phyloP scores from a whole-genome alignment of 1,140 invertebrate genomes.

The Episyrphus balteatus region DNA sequence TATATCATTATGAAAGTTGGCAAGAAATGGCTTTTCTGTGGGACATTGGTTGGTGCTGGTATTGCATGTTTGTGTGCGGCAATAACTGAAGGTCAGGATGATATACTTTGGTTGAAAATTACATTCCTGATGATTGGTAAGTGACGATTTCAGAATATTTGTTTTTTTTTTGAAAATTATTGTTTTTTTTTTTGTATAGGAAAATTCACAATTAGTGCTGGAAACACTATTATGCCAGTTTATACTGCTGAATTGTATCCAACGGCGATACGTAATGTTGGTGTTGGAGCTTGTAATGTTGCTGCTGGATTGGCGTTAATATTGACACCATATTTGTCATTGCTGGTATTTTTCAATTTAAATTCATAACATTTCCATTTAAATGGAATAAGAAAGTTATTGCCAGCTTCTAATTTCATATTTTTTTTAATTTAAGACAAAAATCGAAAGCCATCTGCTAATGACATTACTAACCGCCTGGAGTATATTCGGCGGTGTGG shows the following conservation, averaged over 20 bases:
- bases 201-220: slow-evolving; percentile 56
- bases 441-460: slow-evolving; percentile 34
- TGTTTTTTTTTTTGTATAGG: slow-evolving; percentile 16
- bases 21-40: slow-evolving; percentile 52
- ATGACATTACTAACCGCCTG: slow-evolving; percentile 37
- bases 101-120: slow-evolving; percentile 47
- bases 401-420: too few relatives aligned
- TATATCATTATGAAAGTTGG: slow-evolving; percentile 56
- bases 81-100: slow-evolving; percentile 38
- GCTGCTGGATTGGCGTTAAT: slow-evolving; percentile 56
- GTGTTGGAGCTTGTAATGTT: slow-evolving; percentile 58
- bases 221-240: slow-evolving; percentile 60
- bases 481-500: slow-evolving; percentile 38
- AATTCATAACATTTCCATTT: too few relatives aligned
- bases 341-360: slow-evolving; percentile 45
- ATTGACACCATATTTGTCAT: slow-evolving; percentile 60
- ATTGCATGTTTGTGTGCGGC: slow-evolving; percentile 50
- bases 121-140: slow-evolving; percentile 49
- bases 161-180: neutral
- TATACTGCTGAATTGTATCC: slow-evolving; percentile 64
- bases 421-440: slow-evolving; percentile 23
- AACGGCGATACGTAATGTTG: slow-evolving; percentile 58
- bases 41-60: slow-evolving; percentile 51
- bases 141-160: neutral
- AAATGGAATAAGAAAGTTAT: too few relatives aligned